Percentiles rank a stretch among this genome's conserved stretches.
Conservation (phyloP, 2,113 vertebrate species). For the Polyodon spathula region DNA sequence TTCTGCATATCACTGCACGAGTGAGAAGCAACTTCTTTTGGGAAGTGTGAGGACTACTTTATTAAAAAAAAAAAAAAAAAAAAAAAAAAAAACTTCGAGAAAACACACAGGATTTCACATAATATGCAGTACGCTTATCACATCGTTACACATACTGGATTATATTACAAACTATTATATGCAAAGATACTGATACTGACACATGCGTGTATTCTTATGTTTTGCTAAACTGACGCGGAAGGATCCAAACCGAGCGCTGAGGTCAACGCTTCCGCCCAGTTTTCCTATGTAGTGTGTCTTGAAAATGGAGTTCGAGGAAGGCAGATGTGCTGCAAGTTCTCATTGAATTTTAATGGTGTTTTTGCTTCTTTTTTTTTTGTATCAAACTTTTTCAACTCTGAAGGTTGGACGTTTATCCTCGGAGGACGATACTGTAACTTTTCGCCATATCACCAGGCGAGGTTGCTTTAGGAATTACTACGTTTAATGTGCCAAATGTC, state of each 20-base stretch:
- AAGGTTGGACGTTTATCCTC: slow-evolving; percentile 44
- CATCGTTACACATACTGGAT: too few species aligned
- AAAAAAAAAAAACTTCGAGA: slow-evolving; percentile 32
- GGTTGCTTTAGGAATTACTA: slow-evolving; percentile 55
- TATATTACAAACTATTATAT: too few species aligned
- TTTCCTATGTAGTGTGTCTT: slow-evolving; percentile 62
- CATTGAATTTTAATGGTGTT: slow-evolving; percentile 23
- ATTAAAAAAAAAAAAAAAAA: too few species aligned
- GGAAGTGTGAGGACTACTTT: slow-evolving; percentile 61
- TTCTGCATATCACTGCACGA: slow-evolving; percentile 40
- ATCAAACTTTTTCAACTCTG: slow-evolving; percentile 12
- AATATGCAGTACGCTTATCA: too few species aligned
- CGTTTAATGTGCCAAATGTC: slow-evolving; percentile 44
- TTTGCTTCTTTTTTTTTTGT: slow-evolving; percentile 13
- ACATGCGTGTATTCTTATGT: slow-evolving; percentile 8
- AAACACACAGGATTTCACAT: background rate
- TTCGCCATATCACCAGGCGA: slow-evolving; percentile 48
- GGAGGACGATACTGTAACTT: slow-evolving; percentile 41
- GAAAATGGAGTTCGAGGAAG: slow-evolving; percentile 72
- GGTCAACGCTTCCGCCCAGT: slow-evolving; percentile 79
- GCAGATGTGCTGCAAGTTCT: slow-evolving; percentile 54
- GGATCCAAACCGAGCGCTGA: slow-evolving; percentile 55
- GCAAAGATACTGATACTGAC: background rate
- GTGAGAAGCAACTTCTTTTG: slow-evolving; percentile 61
- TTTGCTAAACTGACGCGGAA: slow-evolving; percentile 54